phyloP scores from a whole-genome alignment of 35 echinoderm and acorn worm species.

The Nesometra sesokonis region DNA sequence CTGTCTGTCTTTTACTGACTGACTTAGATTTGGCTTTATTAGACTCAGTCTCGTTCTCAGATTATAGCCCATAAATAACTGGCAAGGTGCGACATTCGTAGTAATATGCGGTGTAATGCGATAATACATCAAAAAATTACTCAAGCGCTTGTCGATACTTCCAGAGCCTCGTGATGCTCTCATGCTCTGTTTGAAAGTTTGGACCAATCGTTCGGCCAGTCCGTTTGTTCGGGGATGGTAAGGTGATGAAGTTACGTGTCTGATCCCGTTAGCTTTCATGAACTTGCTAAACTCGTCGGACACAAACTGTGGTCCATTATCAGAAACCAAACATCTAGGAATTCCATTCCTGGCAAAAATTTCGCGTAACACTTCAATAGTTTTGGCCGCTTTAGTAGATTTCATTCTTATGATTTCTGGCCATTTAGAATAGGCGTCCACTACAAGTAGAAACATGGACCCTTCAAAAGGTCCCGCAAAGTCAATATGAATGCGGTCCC shows the following conservation, averaged over 20 bases:
- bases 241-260: conserved; percentile 24
- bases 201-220: background rate
- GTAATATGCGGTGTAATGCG: conserved; percentile 42
- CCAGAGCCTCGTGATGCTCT: too few relatives aligned
- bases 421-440: too few relatives aligned
- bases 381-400: conserved; percentile 19
- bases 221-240: conserved; percentile 46
- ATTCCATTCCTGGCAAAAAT: conserved; percentile 52
- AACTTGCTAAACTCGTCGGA: conserved; percentile 39
- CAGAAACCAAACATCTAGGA: conserved; percentile 36
- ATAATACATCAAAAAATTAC: conserved; percentile 21
- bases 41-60: too few relatives aligned
- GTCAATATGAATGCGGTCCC: conserved; percentile 47
- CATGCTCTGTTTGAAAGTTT: too few relatives aligned
- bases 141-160: background rate
- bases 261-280: conserved; percentile 35
- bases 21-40: too few relatives aligned
- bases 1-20: too few relatives aligned
- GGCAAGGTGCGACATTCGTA: conserved; percentile 8
- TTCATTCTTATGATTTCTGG: conserved; percentile 37
- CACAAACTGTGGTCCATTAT: too few relatives aligned
- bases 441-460: conserved; percentile 51
- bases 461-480: too few relatives aligned
- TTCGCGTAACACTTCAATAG: conserved; percentile 33
- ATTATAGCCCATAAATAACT: too few relatives aligned